A percentile compares a stretch with the other conserved stretches of the same genome.
Evolutionary conservation across 1,140 invertebrate species (phyloP).

Genomic region (Lasioglossum albipes): DNA sequence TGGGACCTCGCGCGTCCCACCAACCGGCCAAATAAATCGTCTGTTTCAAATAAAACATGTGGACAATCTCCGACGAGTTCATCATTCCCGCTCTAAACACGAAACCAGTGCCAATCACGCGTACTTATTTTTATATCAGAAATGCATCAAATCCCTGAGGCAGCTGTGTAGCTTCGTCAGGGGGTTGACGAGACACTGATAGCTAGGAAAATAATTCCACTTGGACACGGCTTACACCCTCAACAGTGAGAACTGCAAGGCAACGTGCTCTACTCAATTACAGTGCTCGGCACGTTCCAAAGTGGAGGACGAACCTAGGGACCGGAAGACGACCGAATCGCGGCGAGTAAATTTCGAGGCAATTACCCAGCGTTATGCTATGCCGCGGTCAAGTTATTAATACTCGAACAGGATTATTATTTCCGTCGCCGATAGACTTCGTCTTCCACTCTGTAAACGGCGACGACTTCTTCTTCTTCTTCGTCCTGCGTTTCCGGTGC

Average conservation of each 20-base stretch:
- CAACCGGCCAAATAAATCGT: neutral
- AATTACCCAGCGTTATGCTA: constrained; percentile 35
- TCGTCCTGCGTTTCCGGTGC: neutral
- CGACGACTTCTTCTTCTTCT: neutral
- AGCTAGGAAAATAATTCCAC: too few relatives aligned
- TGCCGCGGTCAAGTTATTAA: constrained; percentile 56
- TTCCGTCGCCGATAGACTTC: constrained; percentile 51
- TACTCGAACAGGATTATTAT: constrained; percentile 58
- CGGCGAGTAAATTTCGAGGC: constrained; percentile 11
- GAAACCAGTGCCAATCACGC: too few relatives aligned
- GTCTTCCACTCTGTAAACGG: neutral
- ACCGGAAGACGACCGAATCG: constrained; percentile 18
- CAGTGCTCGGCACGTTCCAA: neutral
- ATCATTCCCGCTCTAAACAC: neutral
- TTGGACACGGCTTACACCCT: too few relatives aligned
- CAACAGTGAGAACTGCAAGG: too few relatives aligned
- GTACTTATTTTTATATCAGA: too few relatives aligned
- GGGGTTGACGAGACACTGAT: too few relatives aligned
- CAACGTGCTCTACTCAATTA: too few relatives aligned
- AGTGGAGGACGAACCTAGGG: neutral
- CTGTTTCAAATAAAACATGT: constrained; percentile 24
- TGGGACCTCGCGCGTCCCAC: neutral
- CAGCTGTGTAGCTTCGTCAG: too few relatives aligned
- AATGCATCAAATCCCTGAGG: too few relatives aligned
- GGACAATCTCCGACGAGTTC: neutral